A percentile compares a stretch with the other conserved stretches of the same genome.
Conservation (phyloP, 1,140 invertebrate species). For the Oedothorax gibbosus region DNA sequence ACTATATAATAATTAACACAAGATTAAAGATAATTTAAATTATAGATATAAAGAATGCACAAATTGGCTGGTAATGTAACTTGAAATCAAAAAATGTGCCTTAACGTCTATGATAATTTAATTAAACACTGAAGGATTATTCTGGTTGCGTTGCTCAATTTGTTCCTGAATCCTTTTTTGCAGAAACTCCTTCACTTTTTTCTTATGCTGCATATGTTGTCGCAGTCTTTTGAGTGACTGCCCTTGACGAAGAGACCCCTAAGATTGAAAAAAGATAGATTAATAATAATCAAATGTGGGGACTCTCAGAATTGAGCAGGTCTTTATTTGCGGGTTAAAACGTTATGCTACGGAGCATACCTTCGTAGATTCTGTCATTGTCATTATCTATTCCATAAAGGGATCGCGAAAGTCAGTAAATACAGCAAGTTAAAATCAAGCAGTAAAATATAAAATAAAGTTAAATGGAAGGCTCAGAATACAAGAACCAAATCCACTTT, state of each 20-base stretch:
- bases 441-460: neutral
- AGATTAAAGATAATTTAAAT: no score
- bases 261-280: neutral
- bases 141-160: conserved; percentile 55
- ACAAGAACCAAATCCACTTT: neutral
- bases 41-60: no score
- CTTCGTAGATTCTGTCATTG: no score
- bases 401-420: neutral
- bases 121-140: neutral
- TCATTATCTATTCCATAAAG: neutral
- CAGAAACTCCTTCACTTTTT: conserved; percentile 49
- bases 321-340: no score
- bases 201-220: conserved; percentile 60
- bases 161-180: conserved; percentile 58
- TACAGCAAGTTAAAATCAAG: neutral
- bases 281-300: neutral
- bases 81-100: no score
- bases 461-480: neutral
- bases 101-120: no score
- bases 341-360: no score
- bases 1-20: no score
- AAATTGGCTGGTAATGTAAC: no score
- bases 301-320: no score
- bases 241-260: conserved; percentile 23
- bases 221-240: conserved; percentile 30